Evolutionary conservation across 2,113 vertebrate species (phyloP).

Genomic region (Callocephalon fimbriatum): DNA sequence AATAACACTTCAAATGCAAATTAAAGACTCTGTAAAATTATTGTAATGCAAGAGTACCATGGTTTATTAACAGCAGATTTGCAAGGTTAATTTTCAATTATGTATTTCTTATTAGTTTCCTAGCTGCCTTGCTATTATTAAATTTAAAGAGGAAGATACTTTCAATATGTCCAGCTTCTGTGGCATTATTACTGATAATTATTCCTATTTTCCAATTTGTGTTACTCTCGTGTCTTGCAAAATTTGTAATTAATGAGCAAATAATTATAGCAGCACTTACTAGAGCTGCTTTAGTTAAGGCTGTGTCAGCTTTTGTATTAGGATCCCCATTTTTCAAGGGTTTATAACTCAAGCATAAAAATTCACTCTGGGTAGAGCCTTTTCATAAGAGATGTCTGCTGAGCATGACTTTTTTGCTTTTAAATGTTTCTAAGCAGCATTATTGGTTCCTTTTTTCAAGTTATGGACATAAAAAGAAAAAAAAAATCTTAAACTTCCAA

Average conservation of each 20-base stretch:
- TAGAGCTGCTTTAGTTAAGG: slow-evolving; percentile 66
- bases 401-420: not conserved
- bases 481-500: not conserved
- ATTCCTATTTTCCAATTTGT: slow-evolving; percentile 79
- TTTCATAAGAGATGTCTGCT: slow-evolving; percentile 29
- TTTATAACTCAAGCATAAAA: slow-evolving; percentile 72
- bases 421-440: not conserved
- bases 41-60: slow-evolving; percentile 51
- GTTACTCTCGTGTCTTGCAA: slow-evolving; percentile 75
- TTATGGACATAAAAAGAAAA: not conserved
- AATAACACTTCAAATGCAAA: slow-evolving; percentile 66
- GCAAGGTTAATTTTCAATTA: slow-evolving; percentile 80
- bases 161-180: slow-evolving; percentile 70
- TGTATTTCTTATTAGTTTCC: slow-evolving; percentile 77
- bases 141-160: slow-evolving; percentile 74
- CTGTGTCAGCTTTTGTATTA: slow-evolving; percentile 68
- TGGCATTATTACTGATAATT: slow-evolving; percentile 72
- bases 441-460: not conserved
- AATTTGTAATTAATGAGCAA: slow-evolving; percentile 76
- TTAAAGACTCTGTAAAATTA: slow-evolving; percentile 58
- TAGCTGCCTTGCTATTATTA: slow-evolving; percentile 74
- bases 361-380: slow-evolving; percentile 20
- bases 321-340: slow-evolving; percentile 67
- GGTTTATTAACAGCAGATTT: slow-evolving; percentile 75
- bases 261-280: slow-evolving; percentile 75